Percentiles rank a stretch among this genome's conserved stretches.
phyloP scores from a whole-genome alignment of 2,797 vertebrate genomes.

The Tachyglossus aculeatus region DNA sequence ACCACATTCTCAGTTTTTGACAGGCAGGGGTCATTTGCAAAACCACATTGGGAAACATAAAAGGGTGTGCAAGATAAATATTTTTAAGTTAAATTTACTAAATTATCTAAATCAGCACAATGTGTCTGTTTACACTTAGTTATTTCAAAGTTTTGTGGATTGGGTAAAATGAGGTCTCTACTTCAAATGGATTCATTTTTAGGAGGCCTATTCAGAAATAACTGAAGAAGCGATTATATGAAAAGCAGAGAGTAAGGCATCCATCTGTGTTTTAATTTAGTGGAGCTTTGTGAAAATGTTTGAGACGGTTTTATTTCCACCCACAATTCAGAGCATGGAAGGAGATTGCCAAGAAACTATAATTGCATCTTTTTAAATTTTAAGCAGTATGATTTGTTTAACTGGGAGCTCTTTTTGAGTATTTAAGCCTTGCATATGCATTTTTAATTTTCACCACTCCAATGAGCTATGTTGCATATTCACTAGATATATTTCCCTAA shows the following conservation, averaged over 20 bases:
- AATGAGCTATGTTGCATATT: constrained; percentile 26
- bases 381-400: constrained; percentile 58
- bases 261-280: constrained; percentile 31
- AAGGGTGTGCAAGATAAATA: too few relatives aligned
- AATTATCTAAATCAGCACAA: too few relatives aligned
- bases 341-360: constrained; percentile 19
- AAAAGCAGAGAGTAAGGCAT: constrained; percentile 1
- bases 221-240: neutral
- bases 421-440: constrained; percentile 51
- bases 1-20: too few relatives aligned
- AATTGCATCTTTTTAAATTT: constrained; percentile 63
- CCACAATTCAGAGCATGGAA: constrained; percentile 17
- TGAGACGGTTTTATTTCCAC: constrained; percentile 11
- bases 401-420: constrained; percentile 61
- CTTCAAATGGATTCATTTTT: neutral
- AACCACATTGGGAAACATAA: too few relatives aligned
- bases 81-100: too few relatives aligned
- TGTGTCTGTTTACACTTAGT: neutral
- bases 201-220: neutral
- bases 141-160: constrained; percentile 12
- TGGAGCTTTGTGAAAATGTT: constrained; percentile 1
- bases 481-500: constrained; percentile 23
- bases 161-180: neutral
- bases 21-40: too few relatives aligned
- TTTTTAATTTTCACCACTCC: constrained; percentile 65